phyloP scores from a whole-genome alignment of 2,797 vertebrate species.

The Atherinosoma microstoma region DNA sequence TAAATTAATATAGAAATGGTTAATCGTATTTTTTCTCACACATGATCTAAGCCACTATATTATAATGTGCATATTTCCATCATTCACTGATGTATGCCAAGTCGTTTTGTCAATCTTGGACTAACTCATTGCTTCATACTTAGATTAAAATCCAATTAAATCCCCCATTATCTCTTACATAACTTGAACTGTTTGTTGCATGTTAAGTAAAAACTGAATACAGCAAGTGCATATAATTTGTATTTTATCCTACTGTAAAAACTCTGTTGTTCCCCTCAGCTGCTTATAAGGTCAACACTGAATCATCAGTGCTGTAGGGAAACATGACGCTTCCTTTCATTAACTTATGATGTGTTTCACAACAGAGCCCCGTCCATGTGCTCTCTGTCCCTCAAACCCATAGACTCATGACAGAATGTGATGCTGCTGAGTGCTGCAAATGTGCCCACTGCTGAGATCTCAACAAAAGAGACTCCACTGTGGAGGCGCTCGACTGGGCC shows the following conservation, averaged over 20 bases:
- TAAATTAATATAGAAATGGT: neutral
- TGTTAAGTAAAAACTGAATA: neutral
- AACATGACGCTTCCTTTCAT: conserved; percentile 41
- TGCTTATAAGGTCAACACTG: conserved; percentile 16
- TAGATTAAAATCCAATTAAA: neutral
- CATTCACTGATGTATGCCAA: neutral
- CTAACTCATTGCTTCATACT: neutral
- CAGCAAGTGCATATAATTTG: neutral
- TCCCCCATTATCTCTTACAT: neutral
- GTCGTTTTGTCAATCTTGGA: neutral
- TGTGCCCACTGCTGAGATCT: conserved; percentile 69
- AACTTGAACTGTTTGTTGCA: neutral
- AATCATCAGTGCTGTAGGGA: conserved; percentile 27
- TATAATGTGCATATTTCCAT: neutral
- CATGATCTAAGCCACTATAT: neutral
- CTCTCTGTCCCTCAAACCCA: conserved; percentile 36
- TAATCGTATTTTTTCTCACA: neutral
- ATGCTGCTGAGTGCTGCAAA: conserved; percentile 68
- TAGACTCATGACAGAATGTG: conserved; percentile 61
- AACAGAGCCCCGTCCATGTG: conserved; percentile 19
- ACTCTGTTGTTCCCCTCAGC: neutral
- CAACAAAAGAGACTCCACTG: conserved; percentile 70
- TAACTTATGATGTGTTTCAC: conserved; percentile 26
- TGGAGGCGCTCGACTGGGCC: conserved; percentile 64
- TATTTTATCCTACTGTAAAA: conserved; percentile 5